Conservation (phyloP, 1,140 invertebrate genomes). For the Polypedilum vanderplanki region DNA sequence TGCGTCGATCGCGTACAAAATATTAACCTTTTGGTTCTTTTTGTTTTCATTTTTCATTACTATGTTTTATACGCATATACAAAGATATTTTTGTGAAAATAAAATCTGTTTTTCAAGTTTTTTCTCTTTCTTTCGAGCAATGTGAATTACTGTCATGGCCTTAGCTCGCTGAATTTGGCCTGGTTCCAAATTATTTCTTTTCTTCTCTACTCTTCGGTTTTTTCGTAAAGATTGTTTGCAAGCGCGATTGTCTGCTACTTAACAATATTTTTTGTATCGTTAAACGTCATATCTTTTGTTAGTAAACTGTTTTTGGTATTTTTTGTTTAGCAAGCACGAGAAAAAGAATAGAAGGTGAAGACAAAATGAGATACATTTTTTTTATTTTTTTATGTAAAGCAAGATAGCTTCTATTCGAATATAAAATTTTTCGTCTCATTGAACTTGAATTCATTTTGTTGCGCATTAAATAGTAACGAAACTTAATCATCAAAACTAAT, state of each 20-base stretch:
- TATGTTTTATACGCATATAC: neutral
- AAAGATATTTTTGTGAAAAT: neutral
- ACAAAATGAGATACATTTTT: neutral
- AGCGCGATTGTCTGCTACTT: neutral
- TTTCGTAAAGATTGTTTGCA: neutral
- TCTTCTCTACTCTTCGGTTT: neutral
- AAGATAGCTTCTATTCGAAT: neutral
- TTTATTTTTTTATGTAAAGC: neutral
- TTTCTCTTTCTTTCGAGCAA: neutral
- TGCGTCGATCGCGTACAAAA: neutral
- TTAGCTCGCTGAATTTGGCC: neutral
- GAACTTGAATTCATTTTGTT: conserved; percentile 1
- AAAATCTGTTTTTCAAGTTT: neutral
- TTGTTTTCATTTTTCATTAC: neutral
- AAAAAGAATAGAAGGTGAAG: neutral
- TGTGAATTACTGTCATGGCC: conserved; percentile 9
- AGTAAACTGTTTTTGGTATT: neutral
- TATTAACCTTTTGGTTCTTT: neutral
- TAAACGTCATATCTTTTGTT: conserved; percentile 1
- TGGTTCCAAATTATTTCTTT: conserved; percentile 19
- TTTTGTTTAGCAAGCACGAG: neutral
- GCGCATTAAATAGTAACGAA: neutral
- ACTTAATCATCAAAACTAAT: neutral
- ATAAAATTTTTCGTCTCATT: neutral
- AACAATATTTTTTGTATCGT: neutral